Evolutionary conservation across 1,140 invertebrate species (phyloP).

Genomic region (Plectrocnemia conspersa): DNA sequence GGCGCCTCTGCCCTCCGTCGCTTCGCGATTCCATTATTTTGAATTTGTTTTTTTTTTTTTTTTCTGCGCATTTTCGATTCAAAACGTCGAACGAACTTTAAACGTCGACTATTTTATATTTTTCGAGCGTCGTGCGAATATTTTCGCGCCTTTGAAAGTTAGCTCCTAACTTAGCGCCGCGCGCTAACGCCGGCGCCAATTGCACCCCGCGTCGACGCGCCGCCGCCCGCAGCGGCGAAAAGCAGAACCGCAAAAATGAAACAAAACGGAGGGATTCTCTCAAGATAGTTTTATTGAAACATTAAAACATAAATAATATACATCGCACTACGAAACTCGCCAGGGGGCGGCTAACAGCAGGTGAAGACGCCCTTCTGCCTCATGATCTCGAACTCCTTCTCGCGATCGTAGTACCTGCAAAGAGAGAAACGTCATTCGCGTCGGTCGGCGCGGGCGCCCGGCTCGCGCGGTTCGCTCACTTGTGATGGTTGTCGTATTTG

Average conservation of each 20-base stretch:
- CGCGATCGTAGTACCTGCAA: constrained; percentile 54
- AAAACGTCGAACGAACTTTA: neutral
- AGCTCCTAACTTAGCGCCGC: too few species aligned
- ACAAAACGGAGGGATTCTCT: neutral
- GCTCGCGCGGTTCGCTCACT: too few species aligned
- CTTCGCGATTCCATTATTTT: neutral
- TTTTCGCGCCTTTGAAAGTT: too few species aligned
- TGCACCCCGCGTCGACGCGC: neutral
- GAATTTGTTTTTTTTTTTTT: neutral
- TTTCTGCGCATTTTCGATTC: neutral
- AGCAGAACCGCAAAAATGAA: too few species aligned
- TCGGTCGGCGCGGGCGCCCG: neutral
- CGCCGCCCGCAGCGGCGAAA: too few species aligned
- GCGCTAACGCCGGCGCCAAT: neutral
- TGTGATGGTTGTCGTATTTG: constrained; percentile 64
- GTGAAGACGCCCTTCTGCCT: constrained; percentile 53
- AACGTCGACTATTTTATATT: neutral
- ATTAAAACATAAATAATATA: neutral
- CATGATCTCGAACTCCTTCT: constrained; percentile 55
- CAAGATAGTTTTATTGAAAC: neutral
- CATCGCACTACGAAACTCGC: neutral
- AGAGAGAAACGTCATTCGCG: neutral
- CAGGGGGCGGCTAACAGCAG: constrained; percentile 36
- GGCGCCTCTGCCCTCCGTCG: neutral
- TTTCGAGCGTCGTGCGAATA: too few species aligned